Conservation (phyloP, 2,113 vertebrate genomes). For the Hyperopisus bebe region DNA sequence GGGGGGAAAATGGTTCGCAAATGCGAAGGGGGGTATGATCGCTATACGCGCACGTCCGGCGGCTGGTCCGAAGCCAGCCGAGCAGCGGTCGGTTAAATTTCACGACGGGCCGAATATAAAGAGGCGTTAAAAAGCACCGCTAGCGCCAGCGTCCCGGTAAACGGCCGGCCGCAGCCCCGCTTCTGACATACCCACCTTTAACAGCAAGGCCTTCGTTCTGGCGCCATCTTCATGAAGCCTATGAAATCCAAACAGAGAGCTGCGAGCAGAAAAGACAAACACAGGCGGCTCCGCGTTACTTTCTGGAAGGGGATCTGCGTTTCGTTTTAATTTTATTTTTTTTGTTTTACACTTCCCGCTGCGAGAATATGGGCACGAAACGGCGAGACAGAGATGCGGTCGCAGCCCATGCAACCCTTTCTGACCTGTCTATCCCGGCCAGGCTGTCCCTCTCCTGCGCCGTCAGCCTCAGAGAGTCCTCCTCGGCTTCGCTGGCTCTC, state of each 20-base stretch:
- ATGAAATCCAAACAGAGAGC: conserved; percentile 90
- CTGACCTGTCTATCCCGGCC: conserved; percentile 80
- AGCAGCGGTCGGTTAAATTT: background rate
- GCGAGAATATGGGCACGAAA: background rate
- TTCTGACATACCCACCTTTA: conserved; percentile 69
- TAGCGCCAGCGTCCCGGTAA: conserved; percentile 29
- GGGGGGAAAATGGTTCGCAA: background rate
- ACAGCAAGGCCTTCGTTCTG: conserved; percentile 95
- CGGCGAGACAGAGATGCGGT: conserved; percentile 1
- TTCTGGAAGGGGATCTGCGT: background rate
- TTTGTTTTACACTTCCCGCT: conserved; percentile 10
- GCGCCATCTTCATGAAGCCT: conserved; percentile 98
- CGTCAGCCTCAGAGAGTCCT: conserved; percentile 93
- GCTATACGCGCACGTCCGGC: background rate
- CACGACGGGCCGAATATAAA: background rate
- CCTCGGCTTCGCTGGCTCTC: conserved; percentile 89
- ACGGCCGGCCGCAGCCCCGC: conserved; percentile 21
- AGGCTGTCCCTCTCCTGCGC: conserved; percentile 76
- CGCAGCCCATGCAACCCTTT: background rate
- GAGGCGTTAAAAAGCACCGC: conserved; percentile 17
- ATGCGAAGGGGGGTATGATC: background rate
- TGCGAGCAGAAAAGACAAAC: conserved; percentile 67
- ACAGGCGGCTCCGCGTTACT: conserved; percentile 67
- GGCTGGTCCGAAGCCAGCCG: background rate
- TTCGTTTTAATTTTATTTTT: conserved; percentile 23